Evolutionary conservation across 2,888 invertebrate genomes (phyloP).

Genomic region (Frankliniella fusca): DNA sequence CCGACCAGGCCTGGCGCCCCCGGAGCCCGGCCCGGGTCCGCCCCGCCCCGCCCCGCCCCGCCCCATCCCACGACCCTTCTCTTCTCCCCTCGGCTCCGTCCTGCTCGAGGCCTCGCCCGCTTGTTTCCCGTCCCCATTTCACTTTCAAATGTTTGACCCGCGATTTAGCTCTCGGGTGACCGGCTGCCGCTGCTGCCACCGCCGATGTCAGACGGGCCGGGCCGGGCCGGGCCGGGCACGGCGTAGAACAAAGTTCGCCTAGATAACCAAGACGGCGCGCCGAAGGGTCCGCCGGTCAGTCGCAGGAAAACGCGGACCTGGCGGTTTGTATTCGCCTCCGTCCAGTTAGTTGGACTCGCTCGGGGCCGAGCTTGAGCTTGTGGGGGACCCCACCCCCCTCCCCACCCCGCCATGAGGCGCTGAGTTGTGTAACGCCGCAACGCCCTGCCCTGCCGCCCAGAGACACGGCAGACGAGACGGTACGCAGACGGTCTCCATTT

Average conservation of each 20-base stretch:
- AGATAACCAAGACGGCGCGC: neutral
- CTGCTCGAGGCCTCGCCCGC: neutral
- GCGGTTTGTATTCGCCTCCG: neutral
- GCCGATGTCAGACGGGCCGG: neutral
- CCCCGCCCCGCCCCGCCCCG: neutral
- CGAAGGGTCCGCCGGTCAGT: neutral
- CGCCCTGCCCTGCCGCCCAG: neutral
- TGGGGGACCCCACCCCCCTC: neutral
- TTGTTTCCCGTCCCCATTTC: neutral
- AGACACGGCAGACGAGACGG: neutral
- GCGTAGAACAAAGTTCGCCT: constrained; percentile 2
- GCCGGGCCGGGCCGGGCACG: neutral
- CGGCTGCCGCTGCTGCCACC: neutral
- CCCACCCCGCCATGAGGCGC: neutral
- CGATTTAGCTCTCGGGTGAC: neutral
- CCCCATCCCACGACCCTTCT: too few species aligned
- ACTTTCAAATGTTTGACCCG: constrained; percentile 7
- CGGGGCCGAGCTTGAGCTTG: neutral
- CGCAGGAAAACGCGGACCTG: constrained; percentile 3
- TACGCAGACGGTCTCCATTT: neutral
- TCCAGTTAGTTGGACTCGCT: too few species aligned
- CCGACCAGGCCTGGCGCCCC: too few species aligned
- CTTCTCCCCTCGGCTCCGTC: too few species aligned
- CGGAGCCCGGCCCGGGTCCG: too few species aligned
- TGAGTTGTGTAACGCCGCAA: neutral